Percentiles rank a stretch among this genome's conserved stretches.
These are phyloP conservation scores for Seira musarum DNA, from an alignment of 2,888 invertebrate genomes.

Conservation along the genomic window DNA sequence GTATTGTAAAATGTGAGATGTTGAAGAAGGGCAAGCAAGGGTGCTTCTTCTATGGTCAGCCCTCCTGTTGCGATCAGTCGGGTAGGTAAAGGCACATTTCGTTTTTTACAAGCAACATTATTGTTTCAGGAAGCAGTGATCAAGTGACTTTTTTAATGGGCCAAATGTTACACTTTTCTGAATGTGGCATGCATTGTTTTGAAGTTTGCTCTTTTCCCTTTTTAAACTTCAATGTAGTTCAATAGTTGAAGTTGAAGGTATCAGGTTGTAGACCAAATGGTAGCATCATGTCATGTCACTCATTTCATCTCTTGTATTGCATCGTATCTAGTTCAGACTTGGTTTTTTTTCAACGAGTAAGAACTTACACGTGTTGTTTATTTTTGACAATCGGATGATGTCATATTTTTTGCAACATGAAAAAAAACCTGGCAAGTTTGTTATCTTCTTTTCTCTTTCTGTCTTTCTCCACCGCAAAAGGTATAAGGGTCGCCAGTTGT, in stretches of 20 bases:
- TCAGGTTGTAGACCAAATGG: slow-evolving; percentile 5
- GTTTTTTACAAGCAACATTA: slow-evolving; percentile 28
- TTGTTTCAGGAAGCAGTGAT: slow-evolving; percentile 36
- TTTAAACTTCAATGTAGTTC: neutral
- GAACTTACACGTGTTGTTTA: slow-evolving; percentile 16
- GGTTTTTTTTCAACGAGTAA: slow-evolving; percentile 4
- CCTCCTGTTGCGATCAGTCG: neutral
- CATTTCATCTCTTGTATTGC: no score
- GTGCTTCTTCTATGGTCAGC: slow-evolving; percentile 27
- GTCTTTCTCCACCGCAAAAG: neutral
- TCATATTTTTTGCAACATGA: neutral
- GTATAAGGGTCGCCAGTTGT: neutral
- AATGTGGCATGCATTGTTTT: neutral
- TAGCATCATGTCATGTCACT: no score
- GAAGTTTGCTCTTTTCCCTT: neutral
- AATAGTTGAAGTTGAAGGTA: neutral
- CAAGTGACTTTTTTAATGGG: slow-evolving; percentile 59
- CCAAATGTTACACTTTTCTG: slow-evolving; percentile 54
- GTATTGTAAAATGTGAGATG: slow-evolving; percentile 32
- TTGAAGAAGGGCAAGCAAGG: no score
- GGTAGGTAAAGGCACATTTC: neutral
- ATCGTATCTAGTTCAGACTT: neutral
- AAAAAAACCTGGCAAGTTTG: slow-evolving; percentile 13
- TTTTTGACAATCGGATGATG: neutral
- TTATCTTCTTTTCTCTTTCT: neutral